These are phyloP conservation scores for Mus caroli DNA, from an alignment of 2,797 vertebrate species.

Conservation along the genomic window DNA sequence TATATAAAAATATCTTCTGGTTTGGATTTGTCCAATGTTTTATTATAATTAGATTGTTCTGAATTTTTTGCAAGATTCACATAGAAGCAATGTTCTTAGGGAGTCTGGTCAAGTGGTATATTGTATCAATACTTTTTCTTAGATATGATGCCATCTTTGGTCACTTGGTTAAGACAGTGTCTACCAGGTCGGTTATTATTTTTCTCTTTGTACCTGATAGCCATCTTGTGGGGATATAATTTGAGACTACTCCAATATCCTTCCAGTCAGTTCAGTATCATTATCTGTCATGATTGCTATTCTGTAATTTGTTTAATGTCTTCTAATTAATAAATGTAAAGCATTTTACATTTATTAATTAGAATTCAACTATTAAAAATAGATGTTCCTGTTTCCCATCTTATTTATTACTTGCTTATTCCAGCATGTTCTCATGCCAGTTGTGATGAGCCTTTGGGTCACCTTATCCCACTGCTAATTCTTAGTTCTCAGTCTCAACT, in stretches of 20 bases:
- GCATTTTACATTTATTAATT: conserved; percentile 2
- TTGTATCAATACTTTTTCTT: not conserved
- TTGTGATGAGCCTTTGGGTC: not conserved
- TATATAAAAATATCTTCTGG: not conserved
- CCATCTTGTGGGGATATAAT: not conserved
- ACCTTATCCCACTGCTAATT: not conserved
- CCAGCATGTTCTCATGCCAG: not conserved
- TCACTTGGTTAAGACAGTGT: not conserved
- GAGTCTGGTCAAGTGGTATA: not conserved
- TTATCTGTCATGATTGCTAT: not conserved
- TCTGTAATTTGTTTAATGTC: not conserved
- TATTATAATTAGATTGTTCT: conserved; percentile 4
- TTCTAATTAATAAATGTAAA: not conserved
- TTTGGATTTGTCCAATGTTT: not conserved
- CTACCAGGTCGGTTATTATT: not conserved
- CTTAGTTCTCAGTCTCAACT: not conserved
- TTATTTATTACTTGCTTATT: conserved; percentile 38
- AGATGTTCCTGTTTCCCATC: not conserved
- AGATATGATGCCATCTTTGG: not conserved
- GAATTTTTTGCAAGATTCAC: not conserved
- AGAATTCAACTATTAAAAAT: conserved; percentile 29
- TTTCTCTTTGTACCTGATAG: conserved; percentile 13
- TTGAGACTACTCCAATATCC: not conserved
- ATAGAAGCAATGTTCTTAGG: not conserved
- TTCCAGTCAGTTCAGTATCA: not conserved